Percentiles rank a stretch among this genome's conserved stretches.
phyloP scores from a whole-genome alignment of 2,888 invertebrate genomes.

The Drosophila borborema region DNA sequence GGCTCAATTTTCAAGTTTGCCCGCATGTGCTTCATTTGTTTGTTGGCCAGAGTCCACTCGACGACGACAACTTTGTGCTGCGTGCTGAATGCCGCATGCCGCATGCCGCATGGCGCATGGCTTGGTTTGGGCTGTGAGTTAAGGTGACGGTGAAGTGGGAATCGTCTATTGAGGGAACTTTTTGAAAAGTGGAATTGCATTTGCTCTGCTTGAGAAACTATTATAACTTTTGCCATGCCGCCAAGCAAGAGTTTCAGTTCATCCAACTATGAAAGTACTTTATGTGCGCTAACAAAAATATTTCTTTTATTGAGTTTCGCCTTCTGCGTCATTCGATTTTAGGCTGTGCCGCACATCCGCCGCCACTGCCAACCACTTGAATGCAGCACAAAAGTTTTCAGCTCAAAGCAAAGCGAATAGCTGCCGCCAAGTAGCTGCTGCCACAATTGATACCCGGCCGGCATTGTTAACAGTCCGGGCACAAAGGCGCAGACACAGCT shows the following conservation, averaged over 20 bases:
- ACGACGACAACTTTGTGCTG: slow-evolving; percentile 55
- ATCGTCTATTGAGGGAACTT: slow-evolving; percentile 64
- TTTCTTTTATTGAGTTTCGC: slow-evolving; percentile 77
- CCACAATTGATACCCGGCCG: slow-evolving; percentile 62
- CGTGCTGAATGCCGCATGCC: slow-evolving; percentile 22
- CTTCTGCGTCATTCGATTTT: slow-evolving; percentile 53
- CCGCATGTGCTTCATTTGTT: slow-evolving; percentile 74
- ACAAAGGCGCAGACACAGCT: slow-evolving; percentile 43
- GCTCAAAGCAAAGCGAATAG: slow-evolving; percentile 34
- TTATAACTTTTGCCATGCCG: slow-evolving; percentile 69
- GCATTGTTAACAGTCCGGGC: slow-evolving; percentile 63
- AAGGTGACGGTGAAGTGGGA: slow-evolving; percentile 17
- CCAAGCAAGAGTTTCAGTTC: slow-evolving; percentile 60
- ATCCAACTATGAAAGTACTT: slow-evolving; percentile 79
- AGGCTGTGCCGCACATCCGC: slow-evolving; percentile 45
- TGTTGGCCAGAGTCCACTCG: slow-evolving; percentile 71
- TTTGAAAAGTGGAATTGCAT: slow-evolving; percentile 76
- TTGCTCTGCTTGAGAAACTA: slow-evolving; percentile 79
- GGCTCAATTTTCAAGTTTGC: slow-evolving; percentile 48
- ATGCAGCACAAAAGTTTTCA: slow-evolving; percentile 50
- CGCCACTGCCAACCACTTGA: slow-evolving; percentile 36
- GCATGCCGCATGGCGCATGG: slow-evolving; percentile 6
- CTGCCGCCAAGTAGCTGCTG: slow-evolving; percentile 45
- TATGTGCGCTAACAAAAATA: slow-evolving; percentile 80
- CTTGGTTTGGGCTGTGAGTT: slow-evolving; percentile 1